phyloP scores from a whole-genome alignment of 1,140 invertebrate genomes.

The Ostrea edulis region DNA sequence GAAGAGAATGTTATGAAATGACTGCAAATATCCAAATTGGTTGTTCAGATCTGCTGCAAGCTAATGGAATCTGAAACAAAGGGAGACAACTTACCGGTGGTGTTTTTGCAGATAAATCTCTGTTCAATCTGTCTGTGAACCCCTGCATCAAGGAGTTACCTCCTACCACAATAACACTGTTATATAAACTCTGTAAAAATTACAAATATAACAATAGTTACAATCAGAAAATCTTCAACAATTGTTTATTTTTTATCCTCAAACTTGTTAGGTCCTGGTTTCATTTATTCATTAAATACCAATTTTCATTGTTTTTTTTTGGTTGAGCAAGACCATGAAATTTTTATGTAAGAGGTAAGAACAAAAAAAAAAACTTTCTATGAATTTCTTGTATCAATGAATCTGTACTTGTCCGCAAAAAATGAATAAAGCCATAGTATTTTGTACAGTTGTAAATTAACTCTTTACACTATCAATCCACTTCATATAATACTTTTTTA shows the following conservation, averaged over 20 bases:
- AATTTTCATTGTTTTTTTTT: not conserved
- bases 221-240: not conserved
- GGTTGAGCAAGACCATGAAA: not conserved
- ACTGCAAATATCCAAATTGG: not conserved
- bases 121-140: conserved; percentile 91
- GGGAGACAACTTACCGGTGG: conserved; percentile 84
- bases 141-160: conserved; percentile 93
- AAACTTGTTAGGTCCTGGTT: not conserved
- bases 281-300: not conserved
- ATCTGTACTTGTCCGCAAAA: no score
- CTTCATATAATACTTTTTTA: no score
- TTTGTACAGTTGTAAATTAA: no score
- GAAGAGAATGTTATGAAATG: no score
- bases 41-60: not conserved
- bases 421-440: no score
- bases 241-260: not conserved
- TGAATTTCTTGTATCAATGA: no score
- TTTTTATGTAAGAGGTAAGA: no score
- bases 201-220: not conserved
- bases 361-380: no score
- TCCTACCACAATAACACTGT: conserved; percentile 93
- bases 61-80: not conserved
- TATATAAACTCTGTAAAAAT: conserved; percentile 85
- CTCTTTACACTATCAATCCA: no score
- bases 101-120: conserved; percentile 92